Percentiles rank a stretch among this genome's conserved stretches.
Conservation (phyloP, 1,140 invertebrate genomes). For the Zaprionus davidi region DNA sequence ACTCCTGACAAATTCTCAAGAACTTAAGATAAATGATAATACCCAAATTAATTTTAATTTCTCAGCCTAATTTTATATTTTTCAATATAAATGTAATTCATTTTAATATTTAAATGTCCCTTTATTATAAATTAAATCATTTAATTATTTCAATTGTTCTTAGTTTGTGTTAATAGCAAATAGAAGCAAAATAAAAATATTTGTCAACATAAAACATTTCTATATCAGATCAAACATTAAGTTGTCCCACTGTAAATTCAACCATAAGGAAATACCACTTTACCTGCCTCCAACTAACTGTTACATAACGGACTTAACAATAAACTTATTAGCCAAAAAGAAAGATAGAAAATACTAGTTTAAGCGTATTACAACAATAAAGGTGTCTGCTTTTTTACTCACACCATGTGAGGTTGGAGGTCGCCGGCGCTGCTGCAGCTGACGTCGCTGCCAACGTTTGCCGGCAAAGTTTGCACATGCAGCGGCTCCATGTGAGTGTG, state of each 20-base stretch:
- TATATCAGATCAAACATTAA: neutral
- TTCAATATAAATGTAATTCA: too few relatives aligned
- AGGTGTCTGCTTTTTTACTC: neutral
- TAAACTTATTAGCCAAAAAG: neutral
- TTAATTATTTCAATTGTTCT: too few relatives aligned
- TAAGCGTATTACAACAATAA: neutral
- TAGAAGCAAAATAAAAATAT: neutral
- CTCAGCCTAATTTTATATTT: too few relatives aligned
- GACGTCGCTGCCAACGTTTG: conserved; percentile 44
- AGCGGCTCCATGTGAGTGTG: conserved; percentile 16
- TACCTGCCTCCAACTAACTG: neutral
- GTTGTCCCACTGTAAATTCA: neutral
- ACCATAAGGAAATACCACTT: neutral
- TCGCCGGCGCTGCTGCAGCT: conserved; percentile 33
- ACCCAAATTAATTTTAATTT: too few relatives aligned
- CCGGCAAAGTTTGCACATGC: conserved; percentile 64
- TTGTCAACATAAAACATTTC: neutral
- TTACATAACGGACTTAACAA: neutral
- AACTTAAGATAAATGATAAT: too few relatives aligned
- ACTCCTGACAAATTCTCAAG: too few relatives aligned
- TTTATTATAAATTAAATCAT: too few relatives aligned
- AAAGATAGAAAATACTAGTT: neutral
- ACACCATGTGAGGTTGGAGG: conserved; percentile 21
- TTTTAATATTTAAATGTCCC: too few relatives aligned
- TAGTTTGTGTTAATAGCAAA: too few relatives aligned